Evolutionary conservation across 2,888 invertebrate species (phyloP).

Genomic region (Patella caerulea): DNA sequence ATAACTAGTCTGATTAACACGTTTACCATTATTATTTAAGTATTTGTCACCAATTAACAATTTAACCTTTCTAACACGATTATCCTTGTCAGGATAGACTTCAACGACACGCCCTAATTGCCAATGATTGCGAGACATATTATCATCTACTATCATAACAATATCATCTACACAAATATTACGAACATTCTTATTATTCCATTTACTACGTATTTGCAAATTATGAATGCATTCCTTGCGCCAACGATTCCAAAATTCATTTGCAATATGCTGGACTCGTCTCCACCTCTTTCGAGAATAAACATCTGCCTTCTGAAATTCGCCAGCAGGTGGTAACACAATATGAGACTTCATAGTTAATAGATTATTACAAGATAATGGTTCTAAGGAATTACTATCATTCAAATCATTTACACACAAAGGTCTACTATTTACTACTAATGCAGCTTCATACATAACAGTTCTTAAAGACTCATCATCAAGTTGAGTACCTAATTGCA

Average conservation of each 20-base stretch:
- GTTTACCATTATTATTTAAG: neutral
- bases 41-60: neutral
- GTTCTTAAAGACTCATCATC: conserved; percentile 35
- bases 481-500: conserved; percentile 21
- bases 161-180: conserved; percentile 14
- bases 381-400: conserved; percentile 25
- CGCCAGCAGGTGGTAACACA: conserved; percentile 29
- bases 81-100: conserved; percentile 11
- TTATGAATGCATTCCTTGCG: conserved; percentile 23
- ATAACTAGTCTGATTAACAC: neutral
- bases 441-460: conserved; percentile 34
- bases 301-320: conserved; percentile 29
- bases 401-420: conserved; percentile 25
- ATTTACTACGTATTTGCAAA: conserved; percentile 29
- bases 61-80: conserved; percentile 16
- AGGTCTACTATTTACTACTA: conserved; percentile 34
- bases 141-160: conserved; percentile 14
- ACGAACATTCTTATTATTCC: conserved; percentile 6
- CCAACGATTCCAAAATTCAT: conserved; percentile 36
- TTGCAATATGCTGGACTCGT: conserved; percentile 37
- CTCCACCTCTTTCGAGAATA: conserved; percentile 36
- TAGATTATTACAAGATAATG: conserved; percentile 37
- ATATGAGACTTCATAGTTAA: conserved; percentile 17
- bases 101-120: conserved; percentile 13
- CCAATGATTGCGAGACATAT: conserved; percentile 17